phyloP scores from a whole-genome alignment of 2,888 invertebrate species.

The Plemyria rubiginata region DNA sequence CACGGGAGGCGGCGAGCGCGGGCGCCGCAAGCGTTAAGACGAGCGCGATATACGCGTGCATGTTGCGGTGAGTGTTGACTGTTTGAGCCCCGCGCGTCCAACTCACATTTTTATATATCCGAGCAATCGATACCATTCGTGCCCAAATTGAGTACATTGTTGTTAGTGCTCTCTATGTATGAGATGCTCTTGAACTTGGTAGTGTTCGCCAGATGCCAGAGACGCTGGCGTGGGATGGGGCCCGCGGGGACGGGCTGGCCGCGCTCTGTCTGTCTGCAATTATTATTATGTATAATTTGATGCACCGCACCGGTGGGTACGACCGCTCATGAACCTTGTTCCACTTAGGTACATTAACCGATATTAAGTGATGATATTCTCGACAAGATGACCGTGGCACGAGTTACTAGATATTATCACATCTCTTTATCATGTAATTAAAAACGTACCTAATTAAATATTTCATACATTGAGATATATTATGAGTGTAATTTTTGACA shows the following conservation, averaged over 20 bases:
- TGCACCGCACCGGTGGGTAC: slow-evolving; percentile 67
- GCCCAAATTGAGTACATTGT: slow-evolving; percentile 75
- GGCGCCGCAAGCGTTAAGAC: slow-evolving; percentile 63
- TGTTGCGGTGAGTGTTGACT: slow-evolving; percentile 74
- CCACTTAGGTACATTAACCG: slow-evolving; percentile 71
- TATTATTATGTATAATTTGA: slow-evolving; percentile 62
- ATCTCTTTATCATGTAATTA: slow-evolving; percentile 44
- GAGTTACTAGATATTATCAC: slow-evolving; percentile 46
- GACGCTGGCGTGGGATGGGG: slow-evolving; percentile 40
- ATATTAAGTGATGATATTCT: slow-evolving; percentile 64
- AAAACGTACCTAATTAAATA: slow-evolving; percentile 16
- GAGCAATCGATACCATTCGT: slow-evolving; percentile 77
- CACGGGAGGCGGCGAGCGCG: slow-evolving; percentile 56
- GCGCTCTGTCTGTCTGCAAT: slow-evolving; percentile 51
- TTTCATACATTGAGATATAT: neutral
- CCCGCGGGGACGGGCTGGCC: slow-evolving; percentile 42
- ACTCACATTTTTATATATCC: slow-evolving; percentile 80
- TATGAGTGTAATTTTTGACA: neutral
- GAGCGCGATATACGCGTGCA: slow-evolving; percentile 78
- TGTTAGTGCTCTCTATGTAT: slow-evolving; percentile 63
- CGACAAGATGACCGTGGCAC: slow-evolving; percentile 68
- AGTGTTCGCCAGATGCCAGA: slow-evolving; percentile 48
- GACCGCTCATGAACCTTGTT: slow-evolving; percentile 81
- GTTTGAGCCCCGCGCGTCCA: slow-evolving; percentile 79
- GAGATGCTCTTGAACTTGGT: slow-evolving; percentile 76